Conservation (phyloP, 2,888 invertebrate species). For the Drosophila histrio region DNA sequence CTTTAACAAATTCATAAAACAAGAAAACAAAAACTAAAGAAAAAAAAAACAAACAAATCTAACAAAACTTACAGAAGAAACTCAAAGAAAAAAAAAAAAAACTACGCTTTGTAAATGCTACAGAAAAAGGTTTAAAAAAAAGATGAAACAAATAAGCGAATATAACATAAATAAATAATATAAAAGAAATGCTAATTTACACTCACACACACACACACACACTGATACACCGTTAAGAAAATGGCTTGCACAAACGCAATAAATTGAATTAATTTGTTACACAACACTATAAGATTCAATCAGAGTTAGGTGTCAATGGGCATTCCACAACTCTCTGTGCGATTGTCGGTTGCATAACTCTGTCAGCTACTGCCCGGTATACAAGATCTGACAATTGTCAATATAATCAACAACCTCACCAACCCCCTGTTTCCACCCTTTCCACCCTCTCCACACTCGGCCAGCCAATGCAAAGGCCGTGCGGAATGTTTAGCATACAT, state of each 20-base stretch:
- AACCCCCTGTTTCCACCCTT: background rate
- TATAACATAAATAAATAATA: constrained; percentile 51
- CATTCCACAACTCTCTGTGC: constrained; percentile 74
- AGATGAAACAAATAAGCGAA: constrained; percentile 38
- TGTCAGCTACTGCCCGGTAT: constrained; percentile 82
- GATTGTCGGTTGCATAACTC: constrained; percentile 83
- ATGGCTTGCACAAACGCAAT: constrained; percentile 60
- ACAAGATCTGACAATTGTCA: constrained; percentile 53
- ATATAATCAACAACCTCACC: background rate
- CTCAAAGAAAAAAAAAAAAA: constrained; percentile 34
- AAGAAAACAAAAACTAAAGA: constrained; percentile 28
- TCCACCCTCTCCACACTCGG: constrained; percentile 7
- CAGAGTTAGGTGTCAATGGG: constrained; percentile 81
- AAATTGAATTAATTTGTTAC: constrained; percentile 32
- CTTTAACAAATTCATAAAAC: constrained; percentile 37
- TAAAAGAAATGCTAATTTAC: constrained; percentile 58
- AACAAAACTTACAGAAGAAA: constrained; percentile 26
- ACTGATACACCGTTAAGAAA: constrained; percentile 45
- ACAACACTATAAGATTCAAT: constrained; percentile 75
- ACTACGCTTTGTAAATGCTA: constrained; percentile 73
- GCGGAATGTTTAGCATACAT: constrained; percentile 74
- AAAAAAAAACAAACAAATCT: constrained; percentile 10
- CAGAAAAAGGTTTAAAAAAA: constrained; percentile 32
- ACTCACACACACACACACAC: constrained; percentile 36
- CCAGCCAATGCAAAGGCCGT: constrained; percentile 78